Conservation (phyloP, 2,797 vertebrate species). For the Notoglanidium macrostoma region DNA sequence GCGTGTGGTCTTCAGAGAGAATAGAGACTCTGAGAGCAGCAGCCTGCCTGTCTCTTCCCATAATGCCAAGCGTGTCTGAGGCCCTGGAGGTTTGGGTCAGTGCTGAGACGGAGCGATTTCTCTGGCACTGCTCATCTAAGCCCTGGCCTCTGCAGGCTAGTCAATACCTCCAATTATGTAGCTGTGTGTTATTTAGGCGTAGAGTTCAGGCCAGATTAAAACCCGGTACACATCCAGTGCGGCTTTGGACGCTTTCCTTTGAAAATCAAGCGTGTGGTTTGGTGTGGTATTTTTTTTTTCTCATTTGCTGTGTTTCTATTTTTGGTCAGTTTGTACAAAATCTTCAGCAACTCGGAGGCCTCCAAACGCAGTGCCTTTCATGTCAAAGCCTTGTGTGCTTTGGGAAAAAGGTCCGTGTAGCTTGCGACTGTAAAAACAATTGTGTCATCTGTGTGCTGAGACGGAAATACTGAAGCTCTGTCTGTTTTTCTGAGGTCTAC, state of each 20-base stretch:
- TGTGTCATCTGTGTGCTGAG: constrained; percentile 35
- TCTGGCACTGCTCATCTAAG: constrained; percentile 24
- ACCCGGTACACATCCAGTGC: constrained; percentile 22
- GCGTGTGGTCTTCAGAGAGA: constrained; percentile 45
- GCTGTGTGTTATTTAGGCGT: constrained; percentile 44
- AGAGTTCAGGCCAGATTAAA: constrained; percentile 35
- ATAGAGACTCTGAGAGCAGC: constrained; percentile 35
- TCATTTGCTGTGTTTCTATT: constrained; percentile 36
- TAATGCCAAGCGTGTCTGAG: constrained; percentile 39
- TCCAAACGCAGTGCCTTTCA: constrained; percentile 17
- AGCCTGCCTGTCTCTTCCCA: constrained; percentile 39
- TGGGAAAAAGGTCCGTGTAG: constrained; percentile 29
- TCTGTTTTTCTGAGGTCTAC: constrained; percentile 36
- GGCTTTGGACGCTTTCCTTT: neutral
- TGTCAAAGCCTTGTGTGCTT: constrained; percentile 47
- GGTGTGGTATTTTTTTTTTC: neutral
- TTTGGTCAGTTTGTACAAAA: constrained; percentile 41
- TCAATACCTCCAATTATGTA: constrained; percentile 55
- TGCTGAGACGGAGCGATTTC: constrained; percentile 24
- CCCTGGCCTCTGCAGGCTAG: constrained; percentile 29
- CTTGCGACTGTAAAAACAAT: constrained; percentile 44
- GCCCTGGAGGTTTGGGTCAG: constrained; percentile 46
- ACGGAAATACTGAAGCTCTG: constrained; percentile 20
- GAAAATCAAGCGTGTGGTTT: constrained; percentile 37
- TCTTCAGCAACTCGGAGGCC: neutral